Conservation (phyloP, 2,113 vertebrate genomes). For the Trematomus loennbergii region DNA sequence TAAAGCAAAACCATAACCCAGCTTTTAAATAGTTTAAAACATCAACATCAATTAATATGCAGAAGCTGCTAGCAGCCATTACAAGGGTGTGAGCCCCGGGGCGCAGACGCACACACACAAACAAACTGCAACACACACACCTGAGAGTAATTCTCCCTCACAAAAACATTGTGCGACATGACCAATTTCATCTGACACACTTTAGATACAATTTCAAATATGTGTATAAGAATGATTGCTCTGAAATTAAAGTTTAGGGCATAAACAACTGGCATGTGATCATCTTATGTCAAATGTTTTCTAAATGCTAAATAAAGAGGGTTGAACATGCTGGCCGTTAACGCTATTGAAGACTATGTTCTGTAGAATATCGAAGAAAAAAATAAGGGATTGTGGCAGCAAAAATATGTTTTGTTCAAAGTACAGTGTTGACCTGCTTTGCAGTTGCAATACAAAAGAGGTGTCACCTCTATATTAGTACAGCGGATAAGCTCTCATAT, state of each 20-base stretch:
- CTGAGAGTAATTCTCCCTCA: not conserved
- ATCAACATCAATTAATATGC: conserved; percentile 43
- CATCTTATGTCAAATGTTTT: not conserved
- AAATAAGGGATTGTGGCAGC: not conserved
- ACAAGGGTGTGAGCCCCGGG: conserved; percentile 16
- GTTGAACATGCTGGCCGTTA: not conserved
- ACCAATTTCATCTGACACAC: not conserved
- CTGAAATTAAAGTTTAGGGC: not conserved
- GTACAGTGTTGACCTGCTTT: not conserved
- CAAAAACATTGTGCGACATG: not conserved
- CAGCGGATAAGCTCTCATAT: too few relatives aligned
- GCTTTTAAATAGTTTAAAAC: conserved; percentile 40
- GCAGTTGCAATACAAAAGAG: not conserved
- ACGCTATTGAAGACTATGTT: not conserved
- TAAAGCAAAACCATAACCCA: conserved; percentile 13
- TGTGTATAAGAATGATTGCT: not conserved
- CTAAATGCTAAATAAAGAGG: not conserved
- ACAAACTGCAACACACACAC: conserved; percentile 1
- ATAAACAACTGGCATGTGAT: not conserved
- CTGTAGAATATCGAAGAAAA: not conserved
- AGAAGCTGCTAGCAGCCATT: conserved; percentile 32
- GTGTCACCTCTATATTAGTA: not conserved
- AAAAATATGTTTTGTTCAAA: not conserved
- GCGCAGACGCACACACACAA: not conserved
- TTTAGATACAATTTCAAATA: not conserved